Percentiles rank a stretch among this genome's conserved stretches.
Evolutionary conservation across 2,797 vertebrate genomes (phyloP).

Genomic region (Rhincodon typus): DNA sequence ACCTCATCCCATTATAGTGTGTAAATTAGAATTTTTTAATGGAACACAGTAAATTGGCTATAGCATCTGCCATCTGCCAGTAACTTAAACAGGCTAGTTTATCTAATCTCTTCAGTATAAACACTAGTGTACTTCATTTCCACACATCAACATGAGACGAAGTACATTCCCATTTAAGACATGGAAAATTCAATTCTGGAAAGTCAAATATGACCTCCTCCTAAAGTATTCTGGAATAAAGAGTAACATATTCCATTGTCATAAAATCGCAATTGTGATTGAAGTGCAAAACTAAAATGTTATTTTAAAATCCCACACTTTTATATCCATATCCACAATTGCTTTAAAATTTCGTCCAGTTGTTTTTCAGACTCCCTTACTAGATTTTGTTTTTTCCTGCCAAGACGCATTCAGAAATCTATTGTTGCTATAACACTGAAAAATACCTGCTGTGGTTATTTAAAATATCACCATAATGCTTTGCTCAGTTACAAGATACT

Average conservation of each 20-base stretch:
- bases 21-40: constrained; percentile 70
- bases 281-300: not conserved
- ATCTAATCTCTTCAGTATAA: constrained; percentile 83
- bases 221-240: not conserved
- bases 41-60: constrained; percentile 73
- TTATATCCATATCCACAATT: too few species aligned
- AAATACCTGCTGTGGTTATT: constrained; percentile 30
- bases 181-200: constrained; percentile 15
- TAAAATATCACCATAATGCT: not conserved
- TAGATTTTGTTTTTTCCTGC: not conserved
- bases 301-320: too few species aligned
- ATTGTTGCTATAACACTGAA: not conserved
- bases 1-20: constrained; percentile 62
- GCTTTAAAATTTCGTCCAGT: not conserved
- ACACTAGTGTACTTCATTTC: constrained; percentile 78
- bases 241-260: not conserved
- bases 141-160: constrained; percentile 64
- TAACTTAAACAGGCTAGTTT: constrained; percentile 80
- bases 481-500: constrained; percentile 15
- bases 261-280: not conserved
- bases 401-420: not conserved
- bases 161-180: constrained; percentile 40
- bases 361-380: not conserved
- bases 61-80: constrained; percentile 78
- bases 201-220: not conserved